Evolutionary conservation across 2,888 invertebrate species (phyloP).

Genomic region (Temnothorax ravouxi): DNA sequence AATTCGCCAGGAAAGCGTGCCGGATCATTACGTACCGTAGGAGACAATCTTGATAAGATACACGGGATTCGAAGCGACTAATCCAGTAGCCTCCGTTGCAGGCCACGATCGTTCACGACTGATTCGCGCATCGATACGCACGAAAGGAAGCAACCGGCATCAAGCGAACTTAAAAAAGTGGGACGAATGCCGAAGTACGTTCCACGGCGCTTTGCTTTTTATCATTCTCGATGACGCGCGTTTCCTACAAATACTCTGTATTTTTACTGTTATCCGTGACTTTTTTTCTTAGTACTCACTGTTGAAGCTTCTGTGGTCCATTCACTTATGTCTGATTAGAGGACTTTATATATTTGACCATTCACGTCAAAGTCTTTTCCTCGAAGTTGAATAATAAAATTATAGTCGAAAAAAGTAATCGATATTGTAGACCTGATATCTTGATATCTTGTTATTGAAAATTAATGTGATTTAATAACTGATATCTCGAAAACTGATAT

Average conservation of each 20-base stretch:
- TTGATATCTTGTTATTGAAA: background rate
- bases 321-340: background rate
- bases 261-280: background rate
- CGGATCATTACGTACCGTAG: background rate
- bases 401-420: background rate
- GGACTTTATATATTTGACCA: background rate
- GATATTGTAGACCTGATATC: background rate
- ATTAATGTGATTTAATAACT: background rate
- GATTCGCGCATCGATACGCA: background rate
- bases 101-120: background rate
- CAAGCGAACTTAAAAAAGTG: conserved; percentile 14
- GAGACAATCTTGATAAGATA: background rate
- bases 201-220: background rate
- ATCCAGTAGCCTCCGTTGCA: background rate
- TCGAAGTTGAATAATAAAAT: background rate
- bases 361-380: background rate
- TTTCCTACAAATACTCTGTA: background rate
- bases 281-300: background rate
- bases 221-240: too few relatives aligned
- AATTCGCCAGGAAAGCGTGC: background rate
- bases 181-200: background rate
- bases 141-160: background rate
- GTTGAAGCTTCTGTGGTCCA: background rate
- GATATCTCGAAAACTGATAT: background rate
- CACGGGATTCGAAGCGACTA: background rate